Percentiles rank a stretch among this genome's conserved stretches.
These are phyloP conservation scores for Dynastes maya DNA, from an alignment of 2,888 invertebrate species.

Conservation along the genomic window DNA sequence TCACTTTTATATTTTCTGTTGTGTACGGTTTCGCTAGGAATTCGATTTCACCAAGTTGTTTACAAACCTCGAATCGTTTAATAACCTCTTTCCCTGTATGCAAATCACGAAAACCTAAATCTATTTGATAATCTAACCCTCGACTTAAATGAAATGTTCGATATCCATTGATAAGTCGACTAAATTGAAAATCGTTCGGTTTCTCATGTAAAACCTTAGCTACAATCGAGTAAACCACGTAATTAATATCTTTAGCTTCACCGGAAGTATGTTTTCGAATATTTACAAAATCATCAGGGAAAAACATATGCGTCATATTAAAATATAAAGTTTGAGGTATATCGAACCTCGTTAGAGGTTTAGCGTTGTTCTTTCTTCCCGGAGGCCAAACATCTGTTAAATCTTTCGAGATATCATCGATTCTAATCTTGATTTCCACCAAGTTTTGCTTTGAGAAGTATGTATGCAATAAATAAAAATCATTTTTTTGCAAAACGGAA, in stretches of 20 bases:
- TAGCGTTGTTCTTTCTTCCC: slow-evolving; percentile 78
- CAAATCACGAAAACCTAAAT: slow-evolving; percentile 76
- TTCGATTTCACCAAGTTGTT: slow-evolving; percentile 90
- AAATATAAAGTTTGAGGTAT: slow-evolving; percentile 90
- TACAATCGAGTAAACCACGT: slow-evolving; percentile 32
- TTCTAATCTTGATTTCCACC: slow-evolving; percentile 32
- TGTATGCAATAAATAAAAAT: slow-evolving; percentile 82
- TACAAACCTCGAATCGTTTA: slow-evolving; percentile 84
- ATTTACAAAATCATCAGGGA: slow-evolving; percentile 85
- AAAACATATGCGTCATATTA: slow-evolving; percentile 86
- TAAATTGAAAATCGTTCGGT: slow-evolving; percentile 72
- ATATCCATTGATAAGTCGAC: slow-evolving; percentile 80
- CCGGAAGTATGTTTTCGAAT: slow-evolving; percentile 77
- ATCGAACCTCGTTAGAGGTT: slow-evolving; percentile 84
- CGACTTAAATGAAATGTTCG: slow-evolving; percentile 85
- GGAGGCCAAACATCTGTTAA: slow-evolving; percentile 79
- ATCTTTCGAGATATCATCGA: slow-evolving; percentile 51
- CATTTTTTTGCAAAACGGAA: slow-evolving; percentile 76
- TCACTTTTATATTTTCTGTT: slow-evolving; percentile 90
- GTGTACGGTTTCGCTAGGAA: slow-evolving; percentile 95
- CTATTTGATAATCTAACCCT: slow-evolving; percentile 89
- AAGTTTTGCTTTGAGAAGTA: slow-evolving; percentile 78
- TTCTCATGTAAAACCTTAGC: slow-evolving; percentile 65
- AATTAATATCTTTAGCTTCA: slow-evolving; percentile 79
- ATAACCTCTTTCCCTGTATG: slow-evolving; percentile 70